Evolutionary conservation across 2,797 vertebrate species (phyloP), one percentile per base, ranked within the genome.

Genomic region (Leptoclinus maculatus): DNA sequence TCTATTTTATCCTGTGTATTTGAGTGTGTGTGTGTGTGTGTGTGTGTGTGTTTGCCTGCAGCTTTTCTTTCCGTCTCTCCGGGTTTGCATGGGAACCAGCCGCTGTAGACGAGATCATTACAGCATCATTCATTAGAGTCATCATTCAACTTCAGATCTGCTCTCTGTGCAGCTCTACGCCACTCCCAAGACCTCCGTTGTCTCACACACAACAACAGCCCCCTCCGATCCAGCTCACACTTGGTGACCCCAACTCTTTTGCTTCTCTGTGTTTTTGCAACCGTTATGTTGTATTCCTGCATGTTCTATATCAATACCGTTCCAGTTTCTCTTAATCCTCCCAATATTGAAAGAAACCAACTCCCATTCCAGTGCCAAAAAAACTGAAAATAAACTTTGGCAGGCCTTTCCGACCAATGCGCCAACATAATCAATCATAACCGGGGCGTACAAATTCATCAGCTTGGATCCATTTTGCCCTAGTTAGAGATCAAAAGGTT

Each of bases 401-500:
- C 84, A 90, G 88, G 87, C 91, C 94, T 96, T 96, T 97, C 96
- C 92, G 85, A 95, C 95, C 92, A 36, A 60, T 92, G 94, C 91
- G 39, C 56, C 84, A 79, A 74, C 93, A 92, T 95, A 96, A 98
- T 99, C 96, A 96, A 97, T 98, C 97, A 98, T 96, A 96, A 96
- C 94, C 95, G 91, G 84, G 96, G 84, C 84, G 95, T 96, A 97
- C 96, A 95, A 96, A 97, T 97, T 97, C 97, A 97, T 98, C 97
- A 98, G 96, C 97, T 97, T 99, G 97, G 97, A 98, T 98, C 97
- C 97, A 98, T 99, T 99, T 99, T 96, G 95, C 85, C 94, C 94
- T 96, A 95, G 95, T 95, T 96, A 95, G 89, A 97, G 96, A 99
- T 99, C 97, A 98, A 97, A 98, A 96, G 96, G 93, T 94, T 93